Evolutionary conservation across 64 coral and sea anemone genomes (phyloP), one percentile per base, ranked within the genome.

Genomic region (Anthopleura sola): DNA sequence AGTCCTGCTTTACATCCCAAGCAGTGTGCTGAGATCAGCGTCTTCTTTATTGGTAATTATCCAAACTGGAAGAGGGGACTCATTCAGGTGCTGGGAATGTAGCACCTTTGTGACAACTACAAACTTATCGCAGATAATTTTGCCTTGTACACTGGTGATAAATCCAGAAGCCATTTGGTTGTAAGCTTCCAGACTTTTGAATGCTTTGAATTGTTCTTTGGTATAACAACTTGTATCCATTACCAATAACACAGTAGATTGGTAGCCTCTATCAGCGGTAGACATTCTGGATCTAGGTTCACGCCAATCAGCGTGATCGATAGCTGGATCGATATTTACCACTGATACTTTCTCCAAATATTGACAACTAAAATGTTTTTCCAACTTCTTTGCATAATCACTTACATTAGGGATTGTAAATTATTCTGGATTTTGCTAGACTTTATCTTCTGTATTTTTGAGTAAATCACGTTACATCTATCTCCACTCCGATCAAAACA

Each of bases 321-420:
- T n/a, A n/a, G 66, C 15, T 13, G 90, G 90, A 82, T 91, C 84
- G 56, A 91, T 86, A 15, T 83, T 83, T 56, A 91, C 39, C 6
- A 75, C 75, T 58, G 89, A 78, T 86, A 86, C 82, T 86, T 91
- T 91, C 56, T 91, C 78, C 39, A 75, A 78, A 58, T 86, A 91
- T 28, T 84, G 74, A 38, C 44, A 51, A 24, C 82, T 82, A 29
- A 86, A 55, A 16, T 91, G 90, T 1, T 34, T 71, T 71, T 71
- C 66, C 24, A 71, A 71, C 24, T 34, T n/a, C 39, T 86, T 64
- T 38, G 37, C 83, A 64, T 91, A 91, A 54, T 86, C 68, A 5
- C 6, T 19, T 24, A 85, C 9, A 71, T n/a, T 71, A 29, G 66
- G 32, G 6, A 29, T 71, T 1, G 3, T 23, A 18, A 3, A 19